Evolutionary conservation across 1,140 invertebrate genomes (phyloP).

Genomic region (Drosophila pandora): DNA sequence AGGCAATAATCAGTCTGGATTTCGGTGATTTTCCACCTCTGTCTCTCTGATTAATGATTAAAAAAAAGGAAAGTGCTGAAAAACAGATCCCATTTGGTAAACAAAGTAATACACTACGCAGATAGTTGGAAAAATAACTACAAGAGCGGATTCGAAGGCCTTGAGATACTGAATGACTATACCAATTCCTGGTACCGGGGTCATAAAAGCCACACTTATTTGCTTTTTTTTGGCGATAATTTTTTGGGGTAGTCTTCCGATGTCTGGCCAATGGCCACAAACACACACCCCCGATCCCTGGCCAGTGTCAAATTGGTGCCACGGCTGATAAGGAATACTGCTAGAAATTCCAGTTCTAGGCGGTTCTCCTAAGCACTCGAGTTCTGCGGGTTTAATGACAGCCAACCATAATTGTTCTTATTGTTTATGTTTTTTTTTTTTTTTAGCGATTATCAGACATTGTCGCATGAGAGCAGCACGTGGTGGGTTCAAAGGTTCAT

Average conservation of each 20-base stretch:
- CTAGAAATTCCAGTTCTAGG: constrained; percentile 48
- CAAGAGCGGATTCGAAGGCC: neutral
- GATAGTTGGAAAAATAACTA: constrained; percentile 35
- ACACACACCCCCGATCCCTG: constrained; percentile 12
- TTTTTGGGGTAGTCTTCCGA: constrained; percentile 51
- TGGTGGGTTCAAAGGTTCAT: constrained; percentile 55
- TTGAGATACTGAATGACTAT: neutral
- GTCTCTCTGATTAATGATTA: constrained; percentile 49
- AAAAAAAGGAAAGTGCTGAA: constrained; percentile 56
- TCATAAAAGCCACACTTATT: constrained; percentile 32
- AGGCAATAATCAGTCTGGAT: constrained; percentile 37
- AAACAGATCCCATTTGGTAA: constrained; percentile 17
- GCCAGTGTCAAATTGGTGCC: constrained; percentile 43
- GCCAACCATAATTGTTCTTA: constrained; percentile 40
- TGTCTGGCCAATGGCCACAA: constrained; percentile 15
- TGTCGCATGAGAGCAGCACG: constrained; percentile 26
- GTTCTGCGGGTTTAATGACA: constrained; percentile 51
- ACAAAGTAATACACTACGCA: constrained; percentile 31
- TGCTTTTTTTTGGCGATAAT: constrained; percentile 23
- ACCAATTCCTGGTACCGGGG: constrained; percentile 15
- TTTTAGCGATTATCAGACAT: constrained; percentile 37
- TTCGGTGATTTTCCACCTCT: constrained; percentile 65
- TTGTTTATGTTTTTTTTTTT: constrained; percentile 32
- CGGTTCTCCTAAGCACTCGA: constrained; percentile 49
- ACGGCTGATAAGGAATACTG: constrained; percentile 54